Conservation (phyloP, 1,140 invertebrate genomes). For the Aethina tumida region DNA sequence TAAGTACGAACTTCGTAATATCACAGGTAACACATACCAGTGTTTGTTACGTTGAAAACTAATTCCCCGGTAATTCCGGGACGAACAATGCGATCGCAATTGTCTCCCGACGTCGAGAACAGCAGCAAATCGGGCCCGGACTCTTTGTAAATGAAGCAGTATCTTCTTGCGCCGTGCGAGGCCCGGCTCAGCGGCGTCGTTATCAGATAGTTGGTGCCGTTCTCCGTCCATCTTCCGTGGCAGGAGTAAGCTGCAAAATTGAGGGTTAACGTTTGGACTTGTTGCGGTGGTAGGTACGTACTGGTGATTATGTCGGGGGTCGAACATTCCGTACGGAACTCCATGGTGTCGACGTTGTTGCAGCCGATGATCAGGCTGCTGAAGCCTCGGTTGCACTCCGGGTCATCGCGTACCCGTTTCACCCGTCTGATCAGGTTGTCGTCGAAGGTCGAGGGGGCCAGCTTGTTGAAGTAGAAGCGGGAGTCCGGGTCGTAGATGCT, state of each 20-base stretch:
- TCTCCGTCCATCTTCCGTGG: conserved; percentile 70
- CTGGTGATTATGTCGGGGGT: conserved; percentile 42
- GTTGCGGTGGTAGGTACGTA: conserved; percentile 22
- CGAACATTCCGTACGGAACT: conserved; percentile 57
- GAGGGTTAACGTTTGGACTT: neutral
- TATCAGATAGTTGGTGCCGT: conserved; percentile 62
- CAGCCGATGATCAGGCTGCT: conserved; percentile 57
- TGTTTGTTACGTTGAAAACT: conserved; percentile 41
- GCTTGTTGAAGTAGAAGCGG: conserved; percentile 18
- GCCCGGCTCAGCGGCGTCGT: conserved; percentile 56
- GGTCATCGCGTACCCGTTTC: conserved; percentile 33
- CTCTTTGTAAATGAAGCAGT: conserved; percentile 53
- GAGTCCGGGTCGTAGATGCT: conserved; percentile 22
- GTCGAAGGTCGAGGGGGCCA: conserved; percentile 17
- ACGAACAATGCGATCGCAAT: conserved; percentile 42
- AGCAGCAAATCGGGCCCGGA: conserved; percentile 35
- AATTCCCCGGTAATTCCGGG: conserved; percentile 38
- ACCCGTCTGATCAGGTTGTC: conserved; percentile 14
- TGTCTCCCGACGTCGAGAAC: conserved; percentile 43
- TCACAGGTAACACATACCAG: conserved; percentile 29
- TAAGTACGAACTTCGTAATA: neutral
- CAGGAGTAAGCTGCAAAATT: conserved; percentile 66
- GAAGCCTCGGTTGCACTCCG: conserved; percentile 40
- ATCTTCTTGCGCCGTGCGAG: conserved; percentile 44
- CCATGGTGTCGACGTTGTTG: conserved; percentile 56